phyloP scores from a whole-genome alignment of 1,140 invertebrate species.

The Reticulitermes speratus region DNA sequence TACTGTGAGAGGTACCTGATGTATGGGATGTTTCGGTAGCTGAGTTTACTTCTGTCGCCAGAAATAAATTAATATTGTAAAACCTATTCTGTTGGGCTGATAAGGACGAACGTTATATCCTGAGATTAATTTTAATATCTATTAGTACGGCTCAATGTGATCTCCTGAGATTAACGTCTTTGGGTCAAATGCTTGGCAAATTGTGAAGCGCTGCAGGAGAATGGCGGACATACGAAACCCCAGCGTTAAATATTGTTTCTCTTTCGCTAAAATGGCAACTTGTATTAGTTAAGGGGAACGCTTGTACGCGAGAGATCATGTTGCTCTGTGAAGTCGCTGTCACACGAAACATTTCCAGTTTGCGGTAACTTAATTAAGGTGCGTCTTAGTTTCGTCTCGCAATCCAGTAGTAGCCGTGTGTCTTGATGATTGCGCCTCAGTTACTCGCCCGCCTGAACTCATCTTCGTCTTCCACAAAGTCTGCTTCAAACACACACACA shows the following conservation, averaged over 20 bases:
- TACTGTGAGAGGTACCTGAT: no score
- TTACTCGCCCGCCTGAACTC: not conserved
- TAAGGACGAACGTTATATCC: no score
- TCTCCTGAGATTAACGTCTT: no score
- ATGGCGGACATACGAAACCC: not conserved
- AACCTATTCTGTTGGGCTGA: no score
- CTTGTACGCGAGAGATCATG: not conserved
- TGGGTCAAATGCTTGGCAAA: no score
- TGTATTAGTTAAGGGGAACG: not conserved
- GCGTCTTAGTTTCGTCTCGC: not conserved
- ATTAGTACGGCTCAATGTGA: no score
- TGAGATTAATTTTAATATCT: no score
- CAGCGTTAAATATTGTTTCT: not conserved
- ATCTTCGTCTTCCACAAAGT: not conserved
- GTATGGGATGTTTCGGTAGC: no score
- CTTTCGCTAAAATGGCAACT: not conserved
- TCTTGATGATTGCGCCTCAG: not conserved
- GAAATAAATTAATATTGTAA: no score
- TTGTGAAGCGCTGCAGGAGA: no score
- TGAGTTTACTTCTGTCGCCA: no score
- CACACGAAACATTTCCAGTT: not conserved
- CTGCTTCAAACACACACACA: not conserved
- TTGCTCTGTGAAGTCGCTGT: not conserved
- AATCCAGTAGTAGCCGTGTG: not conserved
- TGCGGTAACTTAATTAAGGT: constrained; percentile 7